A percentile compares a stretch with the other conserved stretches of the same genome.
These are phyloP conservation scores for Pitangus sulphuratus DNA, from an alignment of 2,797 vertebrate genomes.

Conservation along the genomic window DNA sequence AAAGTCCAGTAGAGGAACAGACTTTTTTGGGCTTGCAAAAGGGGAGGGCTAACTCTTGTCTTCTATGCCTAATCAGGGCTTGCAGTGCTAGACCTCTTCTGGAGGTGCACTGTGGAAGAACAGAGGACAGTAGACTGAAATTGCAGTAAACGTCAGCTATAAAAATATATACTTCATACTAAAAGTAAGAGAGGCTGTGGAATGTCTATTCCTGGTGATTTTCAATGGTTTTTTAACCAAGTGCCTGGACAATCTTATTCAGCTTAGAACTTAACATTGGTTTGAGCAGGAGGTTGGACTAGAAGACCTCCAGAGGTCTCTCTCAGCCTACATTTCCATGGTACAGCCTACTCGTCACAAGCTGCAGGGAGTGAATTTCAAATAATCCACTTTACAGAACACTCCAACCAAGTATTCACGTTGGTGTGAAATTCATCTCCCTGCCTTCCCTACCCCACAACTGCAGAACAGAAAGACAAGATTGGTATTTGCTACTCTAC, in stretches of 20 bases:
- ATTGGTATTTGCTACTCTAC: neutral
- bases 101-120: neutral
- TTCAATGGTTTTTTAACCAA: neutral
- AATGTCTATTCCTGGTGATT: neutral
- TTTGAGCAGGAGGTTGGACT: neutral
- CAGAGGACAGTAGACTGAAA: neutral
- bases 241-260: neutral
- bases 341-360: neutral
- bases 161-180: neutral
- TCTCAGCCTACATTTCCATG: neutral
- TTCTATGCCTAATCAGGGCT: neutral
- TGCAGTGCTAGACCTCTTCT: neutral
- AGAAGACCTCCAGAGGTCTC: neutral
- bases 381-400: neutral
- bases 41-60: neutral
- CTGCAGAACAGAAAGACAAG: neutral
- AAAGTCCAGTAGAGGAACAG: neutral
- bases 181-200: neutral
- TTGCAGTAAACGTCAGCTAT: neutral
- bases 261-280: neutral
- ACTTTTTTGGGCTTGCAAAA: neutral
- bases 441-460: neutral
- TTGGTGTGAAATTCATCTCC: neutral
- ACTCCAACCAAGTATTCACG: neutral
- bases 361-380: neutral